Base-by-base conservation (phyloP, 1,140 invertebrate species). In the Gonatopus flavifemur region DNA sequence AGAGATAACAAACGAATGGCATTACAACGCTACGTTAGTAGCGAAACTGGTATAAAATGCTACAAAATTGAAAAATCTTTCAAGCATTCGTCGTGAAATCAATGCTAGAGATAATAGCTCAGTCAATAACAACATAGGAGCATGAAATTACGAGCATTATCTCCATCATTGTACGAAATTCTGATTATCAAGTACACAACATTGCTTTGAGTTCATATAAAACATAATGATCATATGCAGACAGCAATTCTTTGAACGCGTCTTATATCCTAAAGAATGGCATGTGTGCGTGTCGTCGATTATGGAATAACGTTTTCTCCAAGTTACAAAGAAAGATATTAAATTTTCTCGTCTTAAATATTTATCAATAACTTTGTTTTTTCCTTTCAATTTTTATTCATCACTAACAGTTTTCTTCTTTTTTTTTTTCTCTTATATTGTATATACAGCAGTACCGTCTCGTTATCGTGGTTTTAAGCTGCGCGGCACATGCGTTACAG, bases 401-500 rank as follows among this genome's bases (percentile, higher is more conserved):
- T 62, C 50, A 62, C 56, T 68, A 68, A 67, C 56, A 70, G 64
- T 70, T 69, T 46, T n/a, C n/a, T n/a, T n/a, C n/a, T n/a, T n/a
- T n/a, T n/a, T n/a, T n/a, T n/a, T n/a, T n/a, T n/a, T n/a, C n/a
- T n/a, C 57, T 59, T 63, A 62, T 67, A 59, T 60, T 52, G 57
- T 74, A 73, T 73, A 50, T 73, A 75, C 70, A 73, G 60, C 62
- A 70, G 56, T 68, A 67, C 69, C 62, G 45, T 43, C 55, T 44
- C 46, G n/a, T n/a, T n/a, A n/a, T n/a, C n/a, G n/a, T n/a, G n/a
- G n/a, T 50, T 50, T 53, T 54, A 56, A 61, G 57, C 61, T 61
- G 55, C n/a, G n/a, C 48, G 66, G 66, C 62, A 70, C 67, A 69
- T 66, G 69, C 64, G 67, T 60, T n/a, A 72, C 58, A 69, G 65